A percentile compares a stretch with the other conserved stretches of the same genome.
Conservation (phyloP, 1,140 invertebrate species). For the Onthophagus taurus region DNA sequence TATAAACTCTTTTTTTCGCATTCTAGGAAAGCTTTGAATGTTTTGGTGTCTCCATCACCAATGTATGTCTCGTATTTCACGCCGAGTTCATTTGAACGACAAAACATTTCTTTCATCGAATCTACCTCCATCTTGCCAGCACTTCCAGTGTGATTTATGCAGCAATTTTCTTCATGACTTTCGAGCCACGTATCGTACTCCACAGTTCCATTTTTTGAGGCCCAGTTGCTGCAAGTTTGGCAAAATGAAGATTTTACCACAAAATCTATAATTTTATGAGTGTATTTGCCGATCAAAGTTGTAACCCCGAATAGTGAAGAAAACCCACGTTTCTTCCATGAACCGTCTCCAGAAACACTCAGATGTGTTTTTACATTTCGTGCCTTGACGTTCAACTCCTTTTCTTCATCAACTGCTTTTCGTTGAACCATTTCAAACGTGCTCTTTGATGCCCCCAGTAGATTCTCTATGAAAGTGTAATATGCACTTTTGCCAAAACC, state of each 20-base stretch:
- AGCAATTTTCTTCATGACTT: no score
- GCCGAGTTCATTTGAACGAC: background rate
- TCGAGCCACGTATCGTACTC: no score
- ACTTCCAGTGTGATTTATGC: no score
- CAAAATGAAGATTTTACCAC: background rate
- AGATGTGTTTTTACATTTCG: no score
- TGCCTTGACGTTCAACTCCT: background rate
- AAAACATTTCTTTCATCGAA: no score
- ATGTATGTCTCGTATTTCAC: conserved; percentile 24
- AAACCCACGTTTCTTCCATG: background rate
- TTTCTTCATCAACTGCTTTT: background rate
- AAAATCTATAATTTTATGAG: background rate
- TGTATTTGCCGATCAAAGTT: background rate
- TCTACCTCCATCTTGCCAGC: conserved; percentile 27
- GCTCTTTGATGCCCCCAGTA: no score
- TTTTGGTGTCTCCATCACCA: conserved; percentile 26
- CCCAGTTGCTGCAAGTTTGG: background rate
- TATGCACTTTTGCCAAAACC: no score
- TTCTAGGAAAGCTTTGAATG: conserved; percentile 20
- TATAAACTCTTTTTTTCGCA: conserved; percentile 24
- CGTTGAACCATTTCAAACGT: background rate
- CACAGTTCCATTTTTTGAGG: no score
- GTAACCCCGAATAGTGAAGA: no score
- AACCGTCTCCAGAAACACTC: background rate
- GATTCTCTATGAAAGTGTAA: no score